Evolutionary conservation across 2,113 vertebrate genomes (phyloP).

Genomic region (Petrocephalus zakoni): DNA sequence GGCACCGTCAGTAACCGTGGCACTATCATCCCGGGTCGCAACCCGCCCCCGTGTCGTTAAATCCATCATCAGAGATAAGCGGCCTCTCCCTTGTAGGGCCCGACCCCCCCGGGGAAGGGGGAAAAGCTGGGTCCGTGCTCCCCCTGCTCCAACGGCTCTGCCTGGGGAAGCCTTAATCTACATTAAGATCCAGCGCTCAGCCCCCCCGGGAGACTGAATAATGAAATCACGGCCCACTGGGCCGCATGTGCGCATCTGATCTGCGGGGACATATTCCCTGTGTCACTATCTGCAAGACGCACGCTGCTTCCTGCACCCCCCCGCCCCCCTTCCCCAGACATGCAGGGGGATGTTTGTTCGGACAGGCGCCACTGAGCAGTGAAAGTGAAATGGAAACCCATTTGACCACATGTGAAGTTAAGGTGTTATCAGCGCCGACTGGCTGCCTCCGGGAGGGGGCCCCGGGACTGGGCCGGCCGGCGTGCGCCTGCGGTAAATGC

Average conservation of each 20-base stretch:
- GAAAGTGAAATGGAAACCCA: constrained; percentile 42
- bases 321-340: constrained; percentile 15
- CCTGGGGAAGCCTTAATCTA: constrained; percentile 4
- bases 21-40: background rate
- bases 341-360: constrained; percentile 31
- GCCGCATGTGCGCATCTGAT: background rate
- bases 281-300: background rate
- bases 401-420: constrained; percentile 33
- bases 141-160: background rate
- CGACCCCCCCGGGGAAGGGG: background rate
- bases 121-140: constrained; percentile 19
- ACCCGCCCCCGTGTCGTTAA: background rate
- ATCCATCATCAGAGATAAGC: constrained; percentile 1
- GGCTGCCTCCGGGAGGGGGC: constrained; percentile 14
- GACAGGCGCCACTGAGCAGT: constrained; percentile 33
- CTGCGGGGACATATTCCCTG: background rate
- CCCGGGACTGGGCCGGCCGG: constrained; percentile 16
- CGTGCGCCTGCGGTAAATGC: constrained; percentile 28
- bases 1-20: background rate
- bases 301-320: background rate
- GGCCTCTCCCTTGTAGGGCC: background rate
- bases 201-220: background rate
- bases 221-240: background rate
- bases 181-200: constrained; percentile 14
- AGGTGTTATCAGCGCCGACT: constrained; percentile 33